Evolutionary conservation across 92 coral and sea anemone species (phyloP), one percentile per base, ranked within the genome.

Genomic region (Porites divaricata): DNA sequence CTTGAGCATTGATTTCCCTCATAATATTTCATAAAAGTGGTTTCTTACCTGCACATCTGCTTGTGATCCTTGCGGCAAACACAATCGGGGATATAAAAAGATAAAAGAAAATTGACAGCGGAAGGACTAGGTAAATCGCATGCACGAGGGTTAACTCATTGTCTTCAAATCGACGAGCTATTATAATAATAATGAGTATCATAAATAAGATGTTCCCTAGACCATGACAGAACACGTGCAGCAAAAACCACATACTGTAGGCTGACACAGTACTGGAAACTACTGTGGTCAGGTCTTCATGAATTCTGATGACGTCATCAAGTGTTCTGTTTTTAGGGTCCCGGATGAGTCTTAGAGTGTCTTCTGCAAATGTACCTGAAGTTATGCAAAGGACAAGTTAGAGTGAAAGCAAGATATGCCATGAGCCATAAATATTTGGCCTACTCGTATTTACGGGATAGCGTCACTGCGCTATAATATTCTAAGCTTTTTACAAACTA

Each of bases 21-120:
- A 15, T 54, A 15, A 15, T 54, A 54, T 54, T 15, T 54, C 9
- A 15, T 54, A 15, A 10, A 10, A 54, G 12, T 15, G 2, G 9
- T 17, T 8, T 75, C 94, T 71, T 75, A 90, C 95, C 95, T 45
- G 92, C 94, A 41, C 96, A 93, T 2, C 74, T 58, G 82, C 89
- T 84, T 16, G 96, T 88, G 66, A 93, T 93, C 67, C 87, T 88
- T 1, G 96, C 94, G 1, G 96, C 96, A 67, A 90, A 93, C 19
- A 86, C 75, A 78, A 94, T 90, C 14, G 96, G 96, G 51, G 85
- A 77, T 20, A 93, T 48, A 63, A 93, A 93, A 84, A 93, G 45
- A 57, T 78, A 81, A 22, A 93, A 14, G 24, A 76, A 76, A 9
- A 67, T 76, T 1, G 73, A 76, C 1, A 88, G 26, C 13, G 77